Evolutionary conservation across 2,113 vertebrate genomes (phyloP).

Genomic region (Mola mola): DNA sequence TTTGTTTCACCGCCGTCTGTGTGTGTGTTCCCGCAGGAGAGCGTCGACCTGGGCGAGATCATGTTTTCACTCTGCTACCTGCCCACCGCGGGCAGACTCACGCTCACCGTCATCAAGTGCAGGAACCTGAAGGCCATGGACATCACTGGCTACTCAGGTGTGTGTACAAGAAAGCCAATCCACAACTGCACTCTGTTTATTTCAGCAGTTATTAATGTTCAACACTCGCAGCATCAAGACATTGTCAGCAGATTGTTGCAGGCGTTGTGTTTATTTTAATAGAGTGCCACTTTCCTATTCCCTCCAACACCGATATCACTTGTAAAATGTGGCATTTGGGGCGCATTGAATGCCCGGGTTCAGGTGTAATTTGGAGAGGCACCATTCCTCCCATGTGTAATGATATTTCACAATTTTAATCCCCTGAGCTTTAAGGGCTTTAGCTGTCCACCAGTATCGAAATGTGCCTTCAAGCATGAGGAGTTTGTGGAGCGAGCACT

Average conservation of each 20-base stretch:
- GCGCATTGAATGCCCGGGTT: constrained; percentile 36
- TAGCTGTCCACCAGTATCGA: constrained; percentile 41
- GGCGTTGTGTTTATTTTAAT: constrained; percentile 42
- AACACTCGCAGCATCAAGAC: constrained; percentile 45
- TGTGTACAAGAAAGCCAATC: not conserved
- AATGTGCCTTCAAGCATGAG: constrained; percentile 50
- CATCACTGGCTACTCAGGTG: constrained; percentile 97
- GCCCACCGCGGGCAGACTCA: constrained; percentile 96
- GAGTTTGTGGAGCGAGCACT: constrained; percentile 33
- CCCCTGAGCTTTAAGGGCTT: constrained; percentile 28
- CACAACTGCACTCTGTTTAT: constrained; percentile 32
- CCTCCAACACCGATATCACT: constrained; percentile 25
- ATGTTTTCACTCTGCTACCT: constrained; percentile 99
- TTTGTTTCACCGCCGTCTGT: too few species aligned
- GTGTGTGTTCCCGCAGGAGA: constrained; percentile 86
- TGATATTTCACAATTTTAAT: constrained; percentile 43
- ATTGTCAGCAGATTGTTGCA: constrained; percentile 52
- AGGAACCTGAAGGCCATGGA: constrained; percentile 99
- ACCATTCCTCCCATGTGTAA: constrained; percentile 24
- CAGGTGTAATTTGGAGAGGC: constrained; percentile 19
- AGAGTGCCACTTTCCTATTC: constrained; percentile 32
- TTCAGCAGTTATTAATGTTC: constrained; percentile 56
- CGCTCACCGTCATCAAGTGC: constrained; percentile 97
- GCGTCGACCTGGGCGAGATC: constrained; percentile 97
- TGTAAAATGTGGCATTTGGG: constrained; percentile 51